phyloP scores from a whole-genome alignment of 2,888 invertebrate species.

The Cerceris rybyensis region DNA sequence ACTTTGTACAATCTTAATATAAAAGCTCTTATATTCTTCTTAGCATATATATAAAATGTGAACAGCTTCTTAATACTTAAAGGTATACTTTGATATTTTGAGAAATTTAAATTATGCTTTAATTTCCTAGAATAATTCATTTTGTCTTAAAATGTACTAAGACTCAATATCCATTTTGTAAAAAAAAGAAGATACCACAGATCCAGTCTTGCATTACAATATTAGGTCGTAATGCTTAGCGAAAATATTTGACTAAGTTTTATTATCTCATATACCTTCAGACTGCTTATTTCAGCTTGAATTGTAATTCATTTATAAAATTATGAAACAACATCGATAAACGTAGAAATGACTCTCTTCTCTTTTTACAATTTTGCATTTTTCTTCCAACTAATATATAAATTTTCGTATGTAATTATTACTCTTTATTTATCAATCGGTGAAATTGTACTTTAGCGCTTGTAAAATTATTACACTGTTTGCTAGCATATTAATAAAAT shows the following conservation, averaged over 20 bases:
- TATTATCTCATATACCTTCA: slow-evolving; percentile 44
- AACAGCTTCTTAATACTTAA: slow-evolving; percentile 52
- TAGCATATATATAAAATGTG: slow-evolving; percentile 30
- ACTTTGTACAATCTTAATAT: slow-evolving; percentile 64
- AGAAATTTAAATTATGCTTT: slow-evolving; percentile 36
- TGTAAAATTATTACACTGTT: slow-evolving; percentile 48
- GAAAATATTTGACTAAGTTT: slow-evolving; percentile 55
- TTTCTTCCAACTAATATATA: slow-evolving; percentile 47
- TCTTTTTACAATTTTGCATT: slow-evolving; percentile 53
- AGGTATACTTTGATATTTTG: slow-evolving; percentile 36
- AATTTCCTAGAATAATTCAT: slow-evolving; percentile 38
- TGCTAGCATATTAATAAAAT: slow-evolving; percentile 31
- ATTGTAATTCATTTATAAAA: slow-evolving; percentile 46
- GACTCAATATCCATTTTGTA: slow-evolving; percentile 52
- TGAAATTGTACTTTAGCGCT: slow-evolving; percentile 64
- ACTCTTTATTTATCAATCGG: slow-evolving; percentile 54
- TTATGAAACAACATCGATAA: slow-evolving; percentile 51
- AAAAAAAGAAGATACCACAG: slow-evolving; percentile 53
- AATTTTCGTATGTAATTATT: slow-evolving; percentile 50
- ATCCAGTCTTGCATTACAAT: slow-evolving; percentile 67
- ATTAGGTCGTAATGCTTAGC: slow-evolving; percentile 63
- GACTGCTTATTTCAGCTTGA: slow-evolving; percentile 34
- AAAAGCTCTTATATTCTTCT: slow-evolving; percentile 28
- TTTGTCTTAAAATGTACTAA: slow-evolving; percentile 46
- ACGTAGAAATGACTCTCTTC: slow-evolving; percentile 40